These are phyloP conservation scores for Micronycteris hirsuta DNA, from an alignment of 2,113 vertebrate species.

Conservation along the genomic window DNA sequence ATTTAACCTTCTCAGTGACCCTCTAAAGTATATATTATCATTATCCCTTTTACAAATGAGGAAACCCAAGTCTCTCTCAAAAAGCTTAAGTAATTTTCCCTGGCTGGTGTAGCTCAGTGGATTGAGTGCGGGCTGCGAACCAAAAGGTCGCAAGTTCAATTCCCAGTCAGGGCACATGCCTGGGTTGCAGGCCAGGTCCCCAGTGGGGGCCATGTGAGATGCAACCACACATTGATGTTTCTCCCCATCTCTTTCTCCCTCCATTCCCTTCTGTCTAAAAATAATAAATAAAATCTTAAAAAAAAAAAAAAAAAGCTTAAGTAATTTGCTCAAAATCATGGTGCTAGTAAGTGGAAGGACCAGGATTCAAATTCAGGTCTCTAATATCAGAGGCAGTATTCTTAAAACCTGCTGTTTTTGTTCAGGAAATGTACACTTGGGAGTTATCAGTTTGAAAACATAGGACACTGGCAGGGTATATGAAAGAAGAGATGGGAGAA, in stretches of 20 bases:
- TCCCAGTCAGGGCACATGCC: too few species aligned
- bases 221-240: too few species aligned
- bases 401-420: background rate
- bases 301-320: conserved; percentile 27
- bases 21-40: background rate
- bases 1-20: background rate
- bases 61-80: background rate
- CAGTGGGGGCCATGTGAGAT: too few species aligned
- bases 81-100: conserved; percentile 10
- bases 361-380: background rate
- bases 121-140: too few species aligned
- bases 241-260: too few species aligned
- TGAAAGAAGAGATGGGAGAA: background rate
- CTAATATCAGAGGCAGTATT: background rate
- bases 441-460: background rate
- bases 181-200: too few species aligned
- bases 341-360: background rate
- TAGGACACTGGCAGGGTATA: background rate
- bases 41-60: background rate
- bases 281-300: too few species aligned
- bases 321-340: background rate
- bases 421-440: background rate
- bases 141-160: too few species aligned
- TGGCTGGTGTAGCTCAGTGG: too few species aligned
- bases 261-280: too few species aligned